phyloP scores from a whole-genome alignment of 2,888 invertebrate genomes.

The Hylaea fasciaria region DNA sequence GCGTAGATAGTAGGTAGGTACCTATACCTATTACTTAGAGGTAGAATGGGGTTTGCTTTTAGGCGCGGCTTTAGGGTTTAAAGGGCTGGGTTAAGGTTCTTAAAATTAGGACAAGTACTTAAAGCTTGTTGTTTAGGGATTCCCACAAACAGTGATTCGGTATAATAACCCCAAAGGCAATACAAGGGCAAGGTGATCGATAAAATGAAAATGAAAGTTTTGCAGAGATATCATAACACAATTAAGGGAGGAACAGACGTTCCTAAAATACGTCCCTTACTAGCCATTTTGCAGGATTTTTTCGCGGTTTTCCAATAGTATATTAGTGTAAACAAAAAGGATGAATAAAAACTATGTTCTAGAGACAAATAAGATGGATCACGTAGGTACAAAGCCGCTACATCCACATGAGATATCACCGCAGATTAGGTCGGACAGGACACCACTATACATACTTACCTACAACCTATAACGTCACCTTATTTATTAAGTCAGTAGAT shows the following conservation, averaged over 20 bases:
- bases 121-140: background rate
- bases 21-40: background rate
- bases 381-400: background rate
- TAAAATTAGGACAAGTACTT: background rate
- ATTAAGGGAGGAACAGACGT: too few relatives aligned
- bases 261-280: too few relatives aligned
- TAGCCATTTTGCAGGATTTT: too few relatives aligned
- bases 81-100: slow-evolving; percentile 1
- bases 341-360: background rate
- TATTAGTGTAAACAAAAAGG: background rate
- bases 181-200: too few relatives aligned
- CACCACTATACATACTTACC: slow-evolving; percentile 1
- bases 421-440: background rate
- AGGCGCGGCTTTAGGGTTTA: background rate
- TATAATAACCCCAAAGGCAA: too few relatives aligned
- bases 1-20: too few relatives aligned
- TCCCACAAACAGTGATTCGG: too few relatives aligned
- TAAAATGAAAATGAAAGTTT: too few relatives aligned
- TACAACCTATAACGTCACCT: too few relatives aligned
- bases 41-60: background rate
- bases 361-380: slow-evolving; percentile 1
- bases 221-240: too few relatives aligned
- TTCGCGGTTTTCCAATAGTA: too few relatives aligned
- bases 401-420: slow-evolving; percentile 3
- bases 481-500: slow-evolving; percentile 1